Evolutionary conservation across 2,113 vertebrate genomes (phyloP), one percentile per base, ranked within the genome.

Genomic region (Halichoerus grypus): DNA sequence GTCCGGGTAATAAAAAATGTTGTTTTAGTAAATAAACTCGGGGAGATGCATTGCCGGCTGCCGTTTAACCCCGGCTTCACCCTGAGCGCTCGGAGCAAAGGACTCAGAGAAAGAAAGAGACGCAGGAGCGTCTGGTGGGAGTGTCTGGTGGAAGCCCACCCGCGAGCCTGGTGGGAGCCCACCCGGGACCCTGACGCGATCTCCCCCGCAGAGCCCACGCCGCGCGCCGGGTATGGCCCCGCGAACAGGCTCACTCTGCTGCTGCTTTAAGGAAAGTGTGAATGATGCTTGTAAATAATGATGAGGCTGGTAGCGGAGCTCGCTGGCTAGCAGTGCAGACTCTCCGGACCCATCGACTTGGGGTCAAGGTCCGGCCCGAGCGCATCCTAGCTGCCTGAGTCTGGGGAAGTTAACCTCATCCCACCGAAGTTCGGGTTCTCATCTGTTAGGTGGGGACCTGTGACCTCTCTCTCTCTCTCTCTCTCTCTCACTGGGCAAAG

Each of bases 11-110:
- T 88, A 94, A 97, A 88, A 92, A 97, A 92, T 80, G 91, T 97
- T 98, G 98, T 98, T 98, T 98, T 92, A 98, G 98, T 96, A 94
- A 98, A 98, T 98, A 98, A 98, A 98, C 96, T 98, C 91, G 0
- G 0, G 97, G 97, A 97, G 98, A 98, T 97, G 97, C 93, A 95
- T 92, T 88, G 95, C 89, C 22, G 63, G 92, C 96, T 92, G 63
- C 95, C 91, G 94, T 97, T 98, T 96, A 88, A 82, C 87, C 82
- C 9, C 12, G 88, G 87, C 28, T 83, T 94, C 86, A 71, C 93
- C 83, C 96, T 53, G 77, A 4, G 0, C 4, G 1, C 26, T 59
- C 7, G 49, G 74, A 96, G 96, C 90, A 49, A 86, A 94, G 97
- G 95, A 42, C 91, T 93, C 18, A 26, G 72, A 5, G 3, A 22